Base-by-base conservation (phyloP, 2,888 invertebrate species). In the Drosophila paranaensis region DNA sequence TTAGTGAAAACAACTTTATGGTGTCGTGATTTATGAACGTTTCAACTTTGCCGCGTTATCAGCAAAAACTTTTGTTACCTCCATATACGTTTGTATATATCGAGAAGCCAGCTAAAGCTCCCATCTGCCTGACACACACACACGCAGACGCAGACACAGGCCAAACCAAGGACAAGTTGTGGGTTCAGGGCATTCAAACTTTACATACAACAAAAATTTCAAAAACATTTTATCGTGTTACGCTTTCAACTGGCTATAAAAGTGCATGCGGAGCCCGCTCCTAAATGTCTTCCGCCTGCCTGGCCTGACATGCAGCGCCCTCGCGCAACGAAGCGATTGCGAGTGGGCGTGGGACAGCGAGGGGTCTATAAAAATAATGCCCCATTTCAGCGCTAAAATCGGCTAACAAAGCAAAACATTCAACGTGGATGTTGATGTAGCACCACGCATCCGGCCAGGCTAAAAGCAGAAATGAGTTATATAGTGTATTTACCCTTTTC, bases 11-110 rank as follows among this genome's bases (percentile, higher is more conserved):
- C 75, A 88, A 89, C 63, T 86, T 84, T 82, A 76, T 80, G 82
- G 88, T 86, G 86, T 89, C 82, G 89, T 86, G 86, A 86, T 86
- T 86, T 86, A 86, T 86, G 89, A 85, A 77, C 85, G 69, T 84
- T 86, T 79, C 80, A 89, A 86, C 86, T 86, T 89, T 88, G 76
- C 74, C 80, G 85, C 89, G 88, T 77, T 86, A 86, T 86, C 86
- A 79, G 88, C 79, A 74, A 79, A 86, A 81, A 89, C 77, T 89
- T 86, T 89, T 72, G 76, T 66, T 80, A 76, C 66, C 80, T 70
- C 65, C 20, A 20, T 58, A 62, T 43, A 33, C 53, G 56, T 30
- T 37, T 30, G 37, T 60, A 60, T 30, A 40, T 30, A 40, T 60
- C 46, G 60, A 63, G 30, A 2, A 4, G n/a, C 50, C 30, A 61